A percentile compares a stretch with the other conserved stretches of the same genome.
phyloP scores from a whole-genome alignment of 2,113 vertebrate genomes.

The Ameiurus melas region DNA sequence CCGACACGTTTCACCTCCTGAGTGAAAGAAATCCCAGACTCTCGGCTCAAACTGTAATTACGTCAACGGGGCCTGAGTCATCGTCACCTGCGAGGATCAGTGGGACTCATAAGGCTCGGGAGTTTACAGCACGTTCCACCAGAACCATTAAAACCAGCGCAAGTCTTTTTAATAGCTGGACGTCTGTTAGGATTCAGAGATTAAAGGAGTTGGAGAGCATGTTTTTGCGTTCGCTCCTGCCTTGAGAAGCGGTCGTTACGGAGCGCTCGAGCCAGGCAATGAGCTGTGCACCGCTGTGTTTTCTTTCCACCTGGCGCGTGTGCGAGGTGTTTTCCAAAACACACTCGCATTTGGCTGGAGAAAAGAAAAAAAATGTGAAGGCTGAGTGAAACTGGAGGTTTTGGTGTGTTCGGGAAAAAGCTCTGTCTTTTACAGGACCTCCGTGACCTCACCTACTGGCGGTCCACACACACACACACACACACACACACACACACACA shows the following conservation, averaged over 20 bases:
- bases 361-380: not conserved
- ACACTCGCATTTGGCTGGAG: slow-evolving; percentile 17
- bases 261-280: slow-evolving; percentile 18
- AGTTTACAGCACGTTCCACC: slow-evolving; percentile 19
- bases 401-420: not conserved
- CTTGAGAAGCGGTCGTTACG: slow-evolving; percentile 19
- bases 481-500: not conserved
- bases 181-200: slow-evolving; percentile 8
- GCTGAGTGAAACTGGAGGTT: slow-evolving; percentile 6
- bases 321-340: slow-evolving; percentile 29
- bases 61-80: slow-evolving; percentile 2
- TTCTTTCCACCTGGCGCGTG: not conserved
- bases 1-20: not conserved
- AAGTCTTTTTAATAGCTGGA: slow-evolving; percentile 7
- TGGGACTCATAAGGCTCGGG: not conserved
- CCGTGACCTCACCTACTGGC: not conserved
- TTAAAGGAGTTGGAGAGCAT: not conserved
- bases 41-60: not conserved
- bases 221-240: slow-evolving; percentile 12
- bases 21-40: not conserved
- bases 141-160: slow-evolving; percentile 1
- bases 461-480: not conserved
- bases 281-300: slow-evolving; percentile 22
- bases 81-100: slow-evolving; percentile 19
- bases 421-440: not conserved